Evolutionary conservation across 2,888 invertebrate species (phyloP), one percentile per base, ranked within the genome.

Genomic region (Lottia gigantea): DNA sequence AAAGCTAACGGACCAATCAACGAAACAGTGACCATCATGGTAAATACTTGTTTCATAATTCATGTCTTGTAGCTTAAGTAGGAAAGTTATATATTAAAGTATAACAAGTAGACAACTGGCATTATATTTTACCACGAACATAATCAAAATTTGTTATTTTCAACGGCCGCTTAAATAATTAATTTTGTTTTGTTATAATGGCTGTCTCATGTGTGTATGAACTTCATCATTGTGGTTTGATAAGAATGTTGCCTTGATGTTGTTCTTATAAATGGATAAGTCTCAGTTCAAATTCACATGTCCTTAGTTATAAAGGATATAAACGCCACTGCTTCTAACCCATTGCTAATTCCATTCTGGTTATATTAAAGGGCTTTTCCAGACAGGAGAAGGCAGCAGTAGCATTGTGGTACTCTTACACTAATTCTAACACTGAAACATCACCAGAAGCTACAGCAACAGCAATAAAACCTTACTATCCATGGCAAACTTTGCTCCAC

Each of bases 401-500:
- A 8, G 46, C 68, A 2, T 23, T 68, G 31, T 47, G 26, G 62
- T 68, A 64, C 49, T 31, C 49, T 23, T 68, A 68, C 49, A 68
- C 68, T 47, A 62, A 15, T 26, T n/a, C n/a, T 46, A 64, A 2
- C 14, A 1, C n/a, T 64, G 47, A 31, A 25, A 46, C 49, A 11
- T 11, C 16, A 31, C 8, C 64, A 26, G 55, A 49, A n/a, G 15
- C 14, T 2, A 25, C 25, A 7, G 16, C 2, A 1, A 25, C 19
- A 25, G 47, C 63, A 11, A 16, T 26, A 14, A 40, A 63, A 2
- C 49, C 64, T 19, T 64, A 49, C 47, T 68, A 63, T 6, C 68
- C 68, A 7, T 68, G 68, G 68, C 63, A 68, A 31, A 64, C 68
- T n/a, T 63, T 68, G 4, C 46, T 68, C 16, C 63, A 68, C 47